Percentiles rank a stretch among this genome's conserved stretches.
Conservation (phyloP, 2,797 vertebrate genomes). For the Mus minutoides region DNA sequence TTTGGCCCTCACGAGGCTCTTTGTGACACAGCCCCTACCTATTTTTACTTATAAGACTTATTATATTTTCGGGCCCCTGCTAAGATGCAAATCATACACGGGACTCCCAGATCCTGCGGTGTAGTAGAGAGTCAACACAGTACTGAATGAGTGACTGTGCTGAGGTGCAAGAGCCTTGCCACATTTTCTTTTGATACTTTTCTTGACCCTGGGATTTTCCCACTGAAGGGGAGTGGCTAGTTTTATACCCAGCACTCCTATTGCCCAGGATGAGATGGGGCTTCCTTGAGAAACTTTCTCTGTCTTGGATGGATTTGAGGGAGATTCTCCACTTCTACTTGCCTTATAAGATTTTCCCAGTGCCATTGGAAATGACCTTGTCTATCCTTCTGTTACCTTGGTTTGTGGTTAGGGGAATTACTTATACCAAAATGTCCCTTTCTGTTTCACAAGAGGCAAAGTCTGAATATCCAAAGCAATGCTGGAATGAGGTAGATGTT, state of each 20-base stretch:
- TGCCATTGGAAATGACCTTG: not conserved
- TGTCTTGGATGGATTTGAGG: not conserved
- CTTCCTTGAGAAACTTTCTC: not conserved
- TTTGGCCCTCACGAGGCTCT: not conserved
- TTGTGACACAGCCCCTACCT: not conserved
- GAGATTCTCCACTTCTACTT: not conserved
- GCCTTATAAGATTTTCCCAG: not conserved
- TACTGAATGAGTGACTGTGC: not conserved
- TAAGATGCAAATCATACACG: not conserved
- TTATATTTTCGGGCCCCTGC: not conserved
- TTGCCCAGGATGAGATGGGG: not conserved
- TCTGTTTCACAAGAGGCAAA: conserved; percentile 1
- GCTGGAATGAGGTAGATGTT: not conserved
- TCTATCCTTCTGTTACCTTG: not conserved
- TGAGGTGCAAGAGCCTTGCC: not conserved
- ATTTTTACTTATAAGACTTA: not conserved
- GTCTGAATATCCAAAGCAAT: not conserved
- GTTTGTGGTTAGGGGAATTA: not conserved
- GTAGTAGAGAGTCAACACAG: not conserved
- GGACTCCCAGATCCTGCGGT: not conserved
- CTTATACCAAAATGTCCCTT: not conserved
- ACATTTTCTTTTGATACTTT: not conserved
- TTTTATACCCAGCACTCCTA: not conserved
- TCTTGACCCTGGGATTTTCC: not conserved
- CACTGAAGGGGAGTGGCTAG: not conserved